Evolutionary conservation across 2,888 invertebrate species (phyloP).

Genomic region (Caenorhabditis afra): DNA sequence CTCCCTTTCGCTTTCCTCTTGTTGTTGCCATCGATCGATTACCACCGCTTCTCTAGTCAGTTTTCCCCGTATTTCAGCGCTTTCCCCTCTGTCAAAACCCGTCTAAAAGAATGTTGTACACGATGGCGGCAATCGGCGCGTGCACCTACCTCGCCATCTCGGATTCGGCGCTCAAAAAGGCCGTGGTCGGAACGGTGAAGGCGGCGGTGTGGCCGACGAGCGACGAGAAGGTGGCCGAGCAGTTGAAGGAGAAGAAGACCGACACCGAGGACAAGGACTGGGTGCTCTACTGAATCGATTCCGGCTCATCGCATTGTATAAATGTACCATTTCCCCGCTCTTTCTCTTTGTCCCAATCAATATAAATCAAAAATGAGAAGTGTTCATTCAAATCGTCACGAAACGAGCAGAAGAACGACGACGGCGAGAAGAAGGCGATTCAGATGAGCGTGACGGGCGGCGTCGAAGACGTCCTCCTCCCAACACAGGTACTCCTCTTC

Average conservation of each 20-base stretch:
- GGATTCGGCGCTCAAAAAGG: slow-evolving; percentile 45
- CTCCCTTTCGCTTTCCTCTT: slow-evolving; percentile 1
- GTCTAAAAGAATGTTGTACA: slow-evolving; percentile 31
- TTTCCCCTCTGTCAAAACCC: too few relatives aligned
- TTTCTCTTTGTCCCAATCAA: too few relatives aligned
- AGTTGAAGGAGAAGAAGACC: slow-evolving; percentile 42
- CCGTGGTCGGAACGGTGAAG: slow-evolving; percentile 39
- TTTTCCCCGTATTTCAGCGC: too few relatives aligned
- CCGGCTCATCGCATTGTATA: background rate
- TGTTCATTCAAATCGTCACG: too few relatives aligned
- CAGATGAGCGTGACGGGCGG: too few relatives aligned
- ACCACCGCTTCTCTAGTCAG: background rate
- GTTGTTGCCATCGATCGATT: too few relatives aligned
- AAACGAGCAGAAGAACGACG: too few relatives aligned
- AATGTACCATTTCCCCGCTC: background rate
- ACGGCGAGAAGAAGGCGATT: too few relatives aligned
- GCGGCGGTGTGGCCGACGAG: slow-evolving; percentile 47
- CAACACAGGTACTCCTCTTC: background rate
- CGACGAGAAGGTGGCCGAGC: slow-evolving; percentile 36
- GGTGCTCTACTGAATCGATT: slow-evolving; percentile 38
- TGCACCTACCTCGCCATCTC: slow-evolving; percentile 37
- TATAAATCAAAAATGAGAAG: too few relatives aligned
- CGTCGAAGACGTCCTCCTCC: too few relatives aligned
- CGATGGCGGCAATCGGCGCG: slow-evolving; percentile 48
- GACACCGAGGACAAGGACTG: slow-evolving; percentile 45